Conservation (phyloP, 1,140 invertebrate genomes). For the Arion vulgaris region DNA sequence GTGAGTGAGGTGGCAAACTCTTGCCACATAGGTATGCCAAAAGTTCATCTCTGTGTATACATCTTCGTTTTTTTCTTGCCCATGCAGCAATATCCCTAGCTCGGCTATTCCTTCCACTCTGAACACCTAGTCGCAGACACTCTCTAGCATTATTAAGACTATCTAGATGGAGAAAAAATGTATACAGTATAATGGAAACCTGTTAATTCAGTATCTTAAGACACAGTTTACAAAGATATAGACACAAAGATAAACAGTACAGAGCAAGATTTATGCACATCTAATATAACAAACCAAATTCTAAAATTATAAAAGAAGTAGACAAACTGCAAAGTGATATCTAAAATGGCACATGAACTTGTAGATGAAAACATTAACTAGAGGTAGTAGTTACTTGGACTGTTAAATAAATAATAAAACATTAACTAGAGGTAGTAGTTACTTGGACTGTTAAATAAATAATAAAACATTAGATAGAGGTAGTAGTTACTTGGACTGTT, state of each 20-base stretch:
- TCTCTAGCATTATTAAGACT: constrained; percentile 82
- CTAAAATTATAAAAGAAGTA: too few species aligned
- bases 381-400: too few species aligned
- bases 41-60: constrained; percentile 84
- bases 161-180: constrained; percentile 74
- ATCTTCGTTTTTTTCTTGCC: constrained; percentile 76
- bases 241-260: background rate
- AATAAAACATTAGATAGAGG: too few species aligned
- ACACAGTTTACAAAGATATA: too few species aligned
- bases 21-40: constrained; percentile 85
- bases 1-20: constrained; percentile 76
- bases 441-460: too few species aligned
- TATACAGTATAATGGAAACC: too few species aligned
- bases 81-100: constrained; percentile 85
- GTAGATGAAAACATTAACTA: too few species aligned
- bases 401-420: too few species aligned
- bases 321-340: too few species aligned
- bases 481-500: too few species aligned
- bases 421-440: too few species aligned
- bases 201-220: background rate
- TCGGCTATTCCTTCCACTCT: constrained; percentile 82
- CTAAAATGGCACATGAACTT: too few species aligned
- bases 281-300: background rate
- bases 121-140: constrained; percentile 81
- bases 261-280: background rate